Base-by-base conservation (phyloP, 2,797 vertebrate genomes). In the Cossypha polioptera region DNA sequence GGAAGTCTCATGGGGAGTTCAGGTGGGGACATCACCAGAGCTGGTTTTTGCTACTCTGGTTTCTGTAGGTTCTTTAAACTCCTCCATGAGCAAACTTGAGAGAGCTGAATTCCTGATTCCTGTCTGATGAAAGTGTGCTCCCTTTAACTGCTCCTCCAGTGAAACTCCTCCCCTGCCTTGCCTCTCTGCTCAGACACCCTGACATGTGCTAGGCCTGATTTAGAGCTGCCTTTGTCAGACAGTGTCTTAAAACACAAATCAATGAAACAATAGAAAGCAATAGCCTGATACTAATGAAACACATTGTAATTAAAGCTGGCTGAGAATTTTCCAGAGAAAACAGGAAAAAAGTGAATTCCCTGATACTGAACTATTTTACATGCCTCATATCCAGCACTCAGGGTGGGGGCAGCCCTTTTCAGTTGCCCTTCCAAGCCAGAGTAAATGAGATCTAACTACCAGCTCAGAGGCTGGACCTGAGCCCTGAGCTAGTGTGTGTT, bases 231-330 rank as follows among this genome's bases (percentile, higher is more conserved):
- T 88, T 95, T 90, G 83, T 95, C 80, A 94, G 90, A 36, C 73
- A 57, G 66, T 35, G 77, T 85, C 90, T 94, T 94, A 82, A 92
- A 95, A 86, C 67, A 85, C 86, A 93, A 65, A 79, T 93, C 92
- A 90, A 84, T 67, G 88, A 53, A 75, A 92, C 90, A 86, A 80
- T 95, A 90, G 94, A 97, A 92, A 28, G 77, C 84, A 95, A 85
- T 85, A 86, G 88, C 80, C 90, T 95, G 95, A 87, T 92, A 40
- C 88, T 95, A 95, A 94, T 95, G 92, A 92, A 95, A 92, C 92
- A 92, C 86, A 28, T 73, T 90, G 65, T 90, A 92, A 94, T 94
- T 94, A 94, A 65, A 65, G 78, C 76, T 90, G 82, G 50, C 78
- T 88, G 75, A 75, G 85, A 96, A 80, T 88, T 94, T 91, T 88